Evolutionary conservation across 2,888 invertebrate species (phyloP), one percentile per base, ranked within the genome.

Genomic region (Xestia xanthographa): DNA sequence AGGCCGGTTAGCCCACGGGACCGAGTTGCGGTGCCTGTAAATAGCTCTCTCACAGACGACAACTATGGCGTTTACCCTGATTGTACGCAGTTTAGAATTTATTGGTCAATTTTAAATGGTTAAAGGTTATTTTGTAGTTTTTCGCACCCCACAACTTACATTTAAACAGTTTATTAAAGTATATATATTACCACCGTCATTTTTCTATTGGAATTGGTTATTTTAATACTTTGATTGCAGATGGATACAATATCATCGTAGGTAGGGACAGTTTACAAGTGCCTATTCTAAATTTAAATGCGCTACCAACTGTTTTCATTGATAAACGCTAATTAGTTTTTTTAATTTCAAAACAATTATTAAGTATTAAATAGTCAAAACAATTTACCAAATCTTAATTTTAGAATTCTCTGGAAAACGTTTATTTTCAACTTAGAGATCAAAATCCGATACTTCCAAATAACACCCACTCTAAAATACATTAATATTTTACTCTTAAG

Each of bases 1-100:
- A 77, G 60, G 80, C 85, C 79, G 79, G 83, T 67, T 71, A 70
- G 75, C 88, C 83, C 88, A 60, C 76, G 87, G 86, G 90, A 84
- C 82, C 65, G 72, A 85, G 73, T 73, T 81, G 86, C 79, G 87
- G 86, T 71, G 70, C 69, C 72, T 72, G 80, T 87, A 87, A 87
- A 86, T 89, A 86, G 82, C 74, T 77, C 81, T 83, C 80, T 77
- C 79, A 79, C 77, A 75, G 84, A 83, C 82, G 83, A 80, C 82
- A 85, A 87, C 86, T 83, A 81, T 50, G 58, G 74, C 66, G 34
- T 78, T 78, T 72, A 82, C 84, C 80, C 77, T 79, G 82, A 79
- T 79, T 80, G 77, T 81, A 70, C 45, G 43, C 8, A 60, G 62
- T 34, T 82, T 82, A 85, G 84, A 84, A 82, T 81, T 75, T 77